phyloP scores from a whole-genome alignment of 2,888 invertebrate species.

The Polymixis lichenea region DNA sequence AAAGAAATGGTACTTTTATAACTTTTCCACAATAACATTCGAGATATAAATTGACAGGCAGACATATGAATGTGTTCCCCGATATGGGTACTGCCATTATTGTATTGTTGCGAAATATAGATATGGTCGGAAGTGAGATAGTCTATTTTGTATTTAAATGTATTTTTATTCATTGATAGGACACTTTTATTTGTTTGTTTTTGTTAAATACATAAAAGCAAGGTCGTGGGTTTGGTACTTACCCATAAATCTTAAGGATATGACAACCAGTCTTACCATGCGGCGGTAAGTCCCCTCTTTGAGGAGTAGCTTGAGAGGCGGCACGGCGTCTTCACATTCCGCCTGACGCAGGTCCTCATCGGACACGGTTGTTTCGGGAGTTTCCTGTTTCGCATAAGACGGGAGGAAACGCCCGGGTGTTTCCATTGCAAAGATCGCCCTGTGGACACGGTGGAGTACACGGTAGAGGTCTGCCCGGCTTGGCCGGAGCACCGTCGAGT shows the following conservation, averaged over 20 bases:
- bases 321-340: too few relatives aligned
- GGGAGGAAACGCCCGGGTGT: too few relatives aligned
- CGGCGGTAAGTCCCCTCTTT: too few relatives aligned
- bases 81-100: conserved; percentile 2
- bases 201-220: background rate
- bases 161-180: background rate
- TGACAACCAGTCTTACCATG: too few relatives aligned
- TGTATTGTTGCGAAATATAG: conserved; percentile 18
- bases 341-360: too few relatives aligned
- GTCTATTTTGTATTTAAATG: background rate
- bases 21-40: conserved; percentile 4
- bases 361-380: too few relatives aligned
- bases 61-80: conserved; percentile 28
- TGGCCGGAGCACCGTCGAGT: too few relatives aligned
- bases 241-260: background rate
- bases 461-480: too few relatives aligned
- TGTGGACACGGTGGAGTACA: too few relatives aligned
- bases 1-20: background rate
- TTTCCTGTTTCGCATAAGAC: too few relatives aligned
- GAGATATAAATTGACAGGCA: conserved; percentile 24
- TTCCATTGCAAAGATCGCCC: too few relatives aligned
- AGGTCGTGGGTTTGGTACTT: background rate
- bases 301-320: too few relatives aligned
- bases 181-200: background rate
- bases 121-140: background rate